Evolutionary conservation across 2,113 vertebrate species (phyloP).

Genomic region (Python bivittatus): DNA sequence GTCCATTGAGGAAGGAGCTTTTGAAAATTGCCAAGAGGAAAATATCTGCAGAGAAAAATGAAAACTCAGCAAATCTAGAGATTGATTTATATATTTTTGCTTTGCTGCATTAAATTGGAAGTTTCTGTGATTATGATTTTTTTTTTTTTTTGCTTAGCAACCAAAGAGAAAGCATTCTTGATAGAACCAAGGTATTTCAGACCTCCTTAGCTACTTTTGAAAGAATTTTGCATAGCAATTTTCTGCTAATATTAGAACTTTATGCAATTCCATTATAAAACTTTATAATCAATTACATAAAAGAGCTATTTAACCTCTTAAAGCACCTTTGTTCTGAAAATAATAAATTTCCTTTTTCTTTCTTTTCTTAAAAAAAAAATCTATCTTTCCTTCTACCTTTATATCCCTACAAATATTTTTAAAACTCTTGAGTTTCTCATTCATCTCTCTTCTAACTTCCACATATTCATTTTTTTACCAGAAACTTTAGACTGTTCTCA

Average conservation of each 20-base stretch:
- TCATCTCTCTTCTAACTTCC: neutral
- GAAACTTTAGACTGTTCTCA: neutral
- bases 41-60: constrained; percentile 51
- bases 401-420: neutral
- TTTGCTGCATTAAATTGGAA: constrained; percentile 50
- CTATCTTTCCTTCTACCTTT: neutral
- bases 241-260: neutral
- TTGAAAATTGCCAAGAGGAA: constrained; percentile 55
- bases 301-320: neutral
- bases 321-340: neutral
- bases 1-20: constrained; percentile 51
- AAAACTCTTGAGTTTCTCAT: neutral
- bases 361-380: neutral
- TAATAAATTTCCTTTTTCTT: neutral
- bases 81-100: constrained; percentile 51
- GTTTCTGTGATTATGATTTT: constrained; percentile 42
- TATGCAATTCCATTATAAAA: neutral
- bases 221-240: constrained; percentile 25
- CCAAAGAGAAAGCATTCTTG: constrained; percentile 26
- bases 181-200: constrained; percentile 6
- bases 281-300: neutral
- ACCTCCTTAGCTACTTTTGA: neutral
- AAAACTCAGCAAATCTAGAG: constrained; percentile 58
- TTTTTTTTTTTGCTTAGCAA: constrained; percentile 13
- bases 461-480: neutral